phyloP scores from a whole-genome alignment of 2,888 invertebrate species.

The Agrotis ipsilon region DNA sequence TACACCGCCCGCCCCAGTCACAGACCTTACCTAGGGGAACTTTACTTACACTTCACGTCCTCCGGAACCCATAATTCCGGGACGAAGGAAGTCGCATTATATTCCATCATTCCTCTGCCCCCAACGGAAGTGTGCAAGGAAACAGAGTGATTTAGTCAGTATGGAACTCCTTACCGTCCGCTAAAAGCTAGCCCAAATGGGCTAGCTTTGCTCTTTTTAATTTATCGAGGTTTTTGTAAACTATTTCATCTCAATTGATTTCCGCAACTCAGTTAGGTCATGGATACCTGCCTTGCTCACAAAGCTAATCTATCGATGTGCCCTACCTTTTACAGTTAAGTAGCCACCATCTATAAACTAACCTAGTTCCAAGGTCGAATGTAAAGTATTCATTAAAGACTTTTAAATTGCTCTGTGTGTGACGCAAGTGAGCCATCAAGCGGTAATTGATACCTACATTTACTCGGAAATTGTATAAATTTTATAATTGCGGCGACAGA shows the following conservation, averaged over 20 bases:
- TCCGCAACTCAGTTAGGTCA: background rate
- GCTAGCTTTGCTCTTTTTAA: background rate
- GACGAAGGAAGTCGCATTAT: no score
- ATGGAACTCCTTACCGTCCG: no score
- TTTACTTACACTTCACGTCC: no score
- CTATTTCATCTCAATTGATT: background rate
- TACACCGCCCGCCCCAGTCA: no score
- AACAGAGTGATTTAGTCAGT: no score
- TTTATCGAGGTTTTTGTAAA: background rate
- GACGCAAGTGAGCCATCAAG: background rate
- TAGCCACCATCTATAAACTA: background rate
- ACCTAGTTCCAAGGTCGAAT: conserved; percentile 18
- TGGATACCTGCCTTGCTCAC: conserved; percentile 1
- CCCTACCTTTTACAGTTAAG: background rate
- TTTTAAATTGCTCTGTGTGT: conserved; percentile 50
- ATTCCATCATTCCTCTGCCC: no score
- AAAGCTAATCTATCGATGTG: conserved; percentile 23
- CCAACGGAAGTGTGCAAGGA: no score
- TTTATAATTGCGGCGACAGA: background rate
- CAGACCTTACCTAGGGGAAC: no score
- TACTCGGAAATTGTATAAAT: background rate
- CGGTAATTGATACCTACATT: conserved; percentile 20
- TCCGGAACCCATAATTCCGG: no score
- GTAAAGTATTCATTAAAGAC: conserved; percentile 48
- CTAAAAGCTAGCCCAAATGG: background rate